These are phyloP conservation scores for Meiosimyza platycephala DNA, from an alignment of 2,888 invertebrate genomes.

Conservation along the genomic window DNA sequence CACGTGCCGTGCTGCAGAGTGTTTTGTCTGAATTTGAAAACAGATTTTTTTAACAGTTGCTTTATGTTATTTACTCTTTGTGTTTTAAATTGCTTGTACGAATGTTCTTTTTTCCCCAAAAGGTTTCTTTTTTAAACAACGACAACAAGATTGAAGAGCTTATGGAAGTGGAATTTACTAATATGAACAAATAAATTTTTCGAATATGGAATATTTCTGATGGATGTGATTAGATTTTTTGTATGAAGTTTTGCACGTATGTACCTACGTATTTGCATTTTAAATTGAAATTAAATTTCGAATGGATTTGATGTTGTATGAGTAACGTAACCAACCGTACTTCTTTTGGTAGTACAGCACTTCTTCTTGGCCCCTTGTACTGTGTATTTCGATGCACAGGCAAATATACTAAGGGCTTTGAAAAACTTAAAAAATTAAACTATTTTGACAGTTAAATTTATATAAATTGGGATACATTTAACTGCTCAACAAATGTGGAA, in stretches of 20 bases:
- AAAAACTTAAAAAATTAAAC: too few relatives aligned
- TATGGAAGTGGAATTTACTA: too few relatives aligned
- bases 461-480: too few relatives aligned
- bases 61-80: background rate
- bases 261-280: background rate
- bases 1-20: constrained; percentile 15
- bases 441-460: too few relatives aligned
- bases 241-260: too few relatives aligned
- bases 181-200: background rate
- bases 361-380: too few relatives aligned
- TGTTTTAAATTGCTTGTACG: constrained; percentile 4
- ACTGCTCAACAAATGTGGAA: too few relatives aligned
- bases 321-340: background rate
- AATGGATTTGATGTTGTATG: background rate
- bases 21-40: constrained; percentile 1
- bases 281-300: background rate
- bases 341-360: too few relatives aligned
- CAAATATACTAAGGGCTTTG: too few relatives aligned
- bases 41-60: constrained; percentile 12
- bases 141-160: too few relatives aligned
- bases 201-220: background rate
- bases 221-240: background rate
- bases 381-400: too few relatives aligned
- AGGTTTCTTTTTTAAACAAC: too few relatives aligned
- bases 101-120: background rate